Conservation (phyloP, 2,113 vertebrate species). For the Todiramphus saurophagus region DNA sequence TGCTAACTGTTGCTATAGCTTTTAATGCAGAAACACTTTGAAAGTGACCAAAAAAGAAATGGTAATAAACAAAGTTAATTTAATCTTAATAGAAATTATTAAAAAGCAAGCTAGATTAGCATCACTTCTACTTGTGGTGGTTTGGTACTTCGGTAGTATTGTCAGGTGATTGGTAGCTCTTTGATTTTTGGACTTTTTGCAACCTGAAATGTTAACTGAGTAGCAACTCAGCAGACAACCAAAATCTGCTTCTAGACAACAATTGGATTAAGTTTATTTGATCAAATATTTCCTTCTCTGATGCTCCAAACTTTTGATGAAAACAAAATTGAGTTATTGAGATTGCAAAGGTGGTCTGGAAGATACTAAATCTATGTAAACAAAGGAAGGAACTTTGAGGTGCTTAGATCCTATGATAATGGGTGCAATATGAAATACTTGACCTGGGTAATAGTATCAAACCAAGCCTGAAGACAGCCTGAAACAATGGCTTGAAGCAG, state of each 20-base stretch:
- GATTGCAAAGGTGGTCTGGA: conserved; percentile 10
- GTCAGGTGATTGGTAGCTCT: neutral
- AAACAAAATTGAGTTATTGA: neutral
- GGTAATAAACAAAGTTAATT: neutral
- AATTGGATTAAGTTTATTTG: neutral
- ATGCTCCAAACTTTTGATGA: neutral
- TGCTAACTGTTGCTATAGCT: neutral
- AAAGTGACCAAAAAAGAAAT: neutral
- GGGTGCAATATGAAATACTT: neutral
- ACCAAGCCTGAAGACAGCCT: conserved; percentile 7
- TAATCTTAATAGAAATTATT: neutral
- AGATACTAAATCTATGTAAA: neutral
- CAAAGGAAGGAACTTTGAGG: conserved; percentile 9
- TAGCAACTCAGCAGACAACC: neutral
- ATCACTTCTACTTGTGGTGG: neutral
- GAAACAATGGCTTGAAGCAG: conserved; percentile 28
- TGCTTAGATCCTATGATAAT: conserved; percentile 8
- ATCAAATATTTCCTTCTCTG: neutral
- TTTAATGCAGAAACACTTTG: neutral
- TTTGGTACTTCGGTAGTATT: neutral
- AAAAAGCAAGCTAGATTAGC: neutral
- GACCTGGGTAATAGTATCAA: neutral
- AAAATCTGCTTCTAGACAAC: neutral
- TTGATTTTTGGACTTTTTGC: neutral
- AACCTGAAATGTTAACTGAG: neutral